Conservation (phyloP, 2,797 vertebrate species). For the Tragopan temminckii region DNA sequence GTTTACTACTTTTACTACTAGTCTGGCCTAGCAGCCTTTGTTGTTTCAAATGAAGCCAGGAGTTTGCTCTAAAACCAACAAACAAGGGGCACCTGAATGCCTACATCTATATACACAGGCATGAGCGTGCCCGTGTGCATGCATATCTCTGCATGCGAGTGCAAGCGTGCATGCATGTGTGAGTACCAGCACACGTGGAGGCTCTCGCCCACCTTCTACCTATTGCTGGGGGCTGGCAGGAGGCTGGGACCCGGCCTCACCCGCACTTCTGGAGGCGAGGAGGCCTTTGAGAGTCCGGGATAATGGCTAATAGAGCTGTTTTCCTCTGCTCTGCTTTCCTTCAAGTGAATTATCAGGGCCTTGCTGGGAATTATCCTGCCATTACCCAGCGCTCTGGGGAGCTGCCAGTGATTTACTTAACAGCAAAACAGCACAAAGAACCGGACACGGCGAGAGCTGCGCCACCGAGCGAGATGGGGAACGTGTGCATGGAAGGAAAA, state of each 20-base stretch:
- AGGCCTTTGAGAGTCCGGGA: conserved; percentile 60
- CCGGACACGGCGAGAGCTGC: conserved; percentile 39
- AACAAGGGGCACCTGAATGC: not conserved
- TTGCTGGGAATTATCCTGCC: conserved; percentile 67
- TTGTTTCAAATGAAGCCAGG: not conserved
- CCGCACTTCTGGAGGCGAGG: not conserved
- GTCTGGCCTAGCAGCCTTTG: conserved; percentile 43
- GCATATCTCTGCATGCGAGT: conserved; percentile 14
- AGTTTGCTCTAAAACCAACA: conserved; percentile 21
- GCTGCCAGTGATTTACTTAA: conserved; percentile 74
- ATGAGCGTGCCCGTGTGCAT: not conserved
- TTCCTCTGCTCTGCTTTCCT: conserved; percentile 77
- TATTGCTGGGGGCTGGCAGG: not conserved
- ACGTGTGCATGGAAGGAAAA: conserved; percentile 49
- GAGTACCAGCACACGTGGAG: not conserved
- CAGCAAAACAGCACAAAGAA: conserved; percentile 71
- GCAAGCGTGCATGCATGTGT: not conserved
- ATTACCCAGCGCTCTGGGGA: conserved; percentile 75
- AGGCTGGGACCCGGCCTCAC: not conserved
- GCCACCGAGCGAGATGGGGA: conserved; percentile 39
- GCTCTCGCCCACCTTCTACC: not conserved
- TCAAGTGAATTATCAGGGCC: conserved; percentile 80
- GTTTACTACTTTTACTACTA: conserved; percentile 58
- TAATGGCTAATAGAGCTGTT: conserved; percentile 72
- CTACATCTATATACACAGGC: rapidly evolving